Evolutionary conservation across 2,113 vertebrate genomes (phyloP), one percentile per base, ranked within the genome.

Genomic region (Nerophis lumbriciformis): DNA sequence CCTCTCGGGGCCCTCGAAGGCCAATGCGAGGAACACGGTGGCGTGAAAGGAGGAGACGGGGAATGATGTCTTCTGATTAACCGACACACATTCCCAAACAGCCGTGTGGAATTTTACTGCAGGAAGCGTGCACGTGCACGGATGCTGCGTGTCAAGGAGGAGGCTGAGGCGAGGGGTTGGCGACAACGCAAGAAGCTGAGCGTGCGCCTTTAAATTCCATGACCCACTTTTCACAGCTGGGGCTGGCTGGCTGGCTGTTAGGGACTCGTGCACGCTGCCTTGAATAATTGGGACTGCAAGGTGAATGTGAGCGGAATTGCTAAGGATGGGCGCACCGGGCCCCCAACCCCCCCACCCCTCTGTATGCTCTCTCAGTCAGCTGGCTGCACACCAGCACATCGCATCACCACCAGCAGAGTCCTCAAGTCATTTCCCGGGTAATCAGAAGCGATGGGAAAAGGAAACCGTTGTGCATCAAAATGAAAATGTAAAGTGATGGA

Each of bases 221-320:
- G 89, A 90, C 90, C 89, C 83, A 90, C 78, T 90, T 91, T 87
- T 76, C 71, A 76, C 81, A 78, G 84, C 77, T 83, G 83, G 80
- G 75, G 48, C 73, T 77, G 65, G 77, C 64, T 12, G 3, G 53
- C 42, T 59, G 57, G 57, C 39, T 57, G 55, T 5, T 16, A 75
- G 72, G 61, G 77, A 67, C 79, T 78, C 74, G 73, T 76, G 78
- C 84, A 78, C 10, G 61, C 73, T 67, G 78, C 78, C 76, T 83
- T 81, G 82, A 84, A 88, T 83, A 81, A 84, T 83, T 80, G 87
- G 80, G 76, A 87, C 85, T 85, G 84, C 84, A 83, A 87, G 85
- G 86, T 88, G 87, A 83, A 88, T 80, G 84, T 84, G 85, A 84
- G 83, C 81, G 78, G 85, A 89, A 87, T 87, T 48, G 79, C 36